Evolutionary conservation across 2,113 vertebrate genomes (phyloP).

Genomic region (Microcebus lehilahytsara): DNA sequence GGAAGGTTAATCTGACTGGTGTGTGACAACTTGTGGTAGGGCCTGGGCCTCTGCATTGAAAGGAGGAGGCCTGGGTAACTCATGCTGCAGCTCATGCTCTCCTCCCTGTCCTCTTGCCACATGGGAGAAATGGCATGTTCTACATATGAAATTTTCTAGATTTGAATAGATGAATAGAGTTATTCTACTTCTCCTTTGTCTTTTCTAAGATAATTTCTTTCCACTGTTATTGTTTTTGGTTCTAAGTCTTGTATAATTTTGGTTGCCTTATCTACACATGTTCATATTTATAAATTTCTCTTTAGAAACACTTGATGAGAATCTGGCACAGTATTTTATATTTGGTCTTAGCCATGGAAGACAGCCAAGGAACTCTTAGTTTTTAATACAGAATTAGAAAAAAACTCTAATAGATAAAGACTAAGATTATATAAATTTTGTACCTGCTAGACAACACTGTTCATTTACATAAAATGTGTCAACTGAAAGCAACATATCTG

Average conservation of each 20-base stretch:
- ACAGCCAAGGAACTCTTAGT: background rate
- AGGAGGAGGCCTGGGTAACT: background rate
- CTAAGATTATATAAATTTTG: background rate
- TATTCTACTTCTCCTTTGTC: background rate
- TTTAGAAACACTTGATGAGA: background rate
- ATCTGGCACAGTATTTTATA: background rate
- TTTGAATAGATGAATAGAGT: background rate
- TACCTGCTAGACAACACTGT: background rate
- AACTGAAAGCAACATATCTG: background rate
- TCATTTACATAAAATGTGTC: background rate
- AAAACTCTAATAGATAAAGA: background rate
- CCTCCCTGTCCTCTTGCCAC: background rate
- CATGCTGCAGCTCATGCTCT: accelerated
- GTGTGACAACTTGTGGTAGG: background rate
- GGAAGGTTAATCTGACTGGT: background rate
- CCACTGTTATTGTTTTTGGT: background rate
- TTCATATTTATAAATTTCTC: background rate
- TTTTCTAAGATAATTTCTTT: background rate
- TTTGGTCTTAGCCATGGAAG: background rate
- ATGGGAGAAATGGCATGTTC: background rate
- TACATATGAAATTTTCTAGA: background rate
- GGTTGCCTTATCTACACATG: background rate
- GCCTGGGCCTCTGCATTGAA: background rate
- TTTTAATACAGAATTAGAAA: slow-evolving; percentile 3
- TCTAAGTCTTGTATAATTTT: background rate